These are phyloP conservation scores for Hoplodrina blanda DNA, from an alignment of 2,888 invertebrate genomes.

Conservation along the genomic window DNA sequence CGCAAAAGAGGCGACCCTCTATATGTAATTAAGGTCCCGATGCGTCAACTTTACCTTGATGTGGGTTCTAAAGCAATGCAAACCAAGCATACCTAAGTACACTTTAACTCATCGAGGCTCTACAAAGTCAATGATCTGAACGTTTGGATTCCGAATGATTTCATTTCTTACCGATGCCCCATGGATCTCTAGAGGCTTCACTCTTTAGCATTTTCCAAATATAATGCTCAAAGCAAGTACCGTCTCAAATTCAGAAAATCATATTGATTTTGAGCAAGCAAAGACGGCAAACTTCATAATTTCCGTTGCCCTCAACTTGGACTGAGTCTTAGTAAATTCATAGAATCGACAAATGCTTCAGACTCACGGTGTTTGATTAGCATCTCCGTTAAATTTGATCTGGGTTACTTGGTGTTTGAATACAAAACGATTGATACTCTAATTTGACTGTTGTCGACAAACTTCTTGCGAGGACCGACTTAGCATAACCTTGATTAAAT, in stretches of 20 bases:
- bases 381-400: conserved; percentile 36
- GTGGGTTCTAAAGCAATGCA: conserved; percentile 80
- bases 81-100: conserved; percentile 68
- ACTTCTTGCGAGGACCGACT: conserved; percentile 2
- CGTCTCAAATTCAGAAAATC: conserved; percentile 29
- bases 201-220: conserved; percentile 17
- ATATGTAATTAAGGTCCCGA: conserved; percentile 82
- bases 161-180: conserved; percentile 44
- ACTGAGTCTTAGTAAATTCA: conserved; percentile 43
- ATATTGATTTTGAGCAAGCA: conserved; percentile 45
- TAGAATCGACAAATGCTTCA: conserved; percentile 26
- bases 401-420: conserved; percentile 37
- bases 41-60: conserved; percentile 83
- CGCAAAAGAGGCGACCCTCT: conserved; percentile 77
- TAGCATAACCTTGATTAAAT: conserved; percentile 10
- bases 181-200: neutral
- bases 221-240: conserved; percentile 30
- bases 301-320: conserved; percentile 29
- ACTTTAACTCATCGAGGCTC: conserved; percentile 54
- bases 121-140: conserved; percentile 55
- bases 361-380: conserved; percentile 40
- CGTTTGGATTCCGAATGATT: conserved; percentile 56
- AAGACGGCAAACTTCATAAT: conserved; percentile 51
- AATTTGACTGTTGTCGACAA: conserved; percentile 18
- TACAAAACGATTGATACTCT: conserved; percentile 10